A percentile compares a stretch with the other conserved stretches of the same genome.
Conservation (phyloP, 1,140 invertebrate species). For the Nomia melanderi region DNA sequence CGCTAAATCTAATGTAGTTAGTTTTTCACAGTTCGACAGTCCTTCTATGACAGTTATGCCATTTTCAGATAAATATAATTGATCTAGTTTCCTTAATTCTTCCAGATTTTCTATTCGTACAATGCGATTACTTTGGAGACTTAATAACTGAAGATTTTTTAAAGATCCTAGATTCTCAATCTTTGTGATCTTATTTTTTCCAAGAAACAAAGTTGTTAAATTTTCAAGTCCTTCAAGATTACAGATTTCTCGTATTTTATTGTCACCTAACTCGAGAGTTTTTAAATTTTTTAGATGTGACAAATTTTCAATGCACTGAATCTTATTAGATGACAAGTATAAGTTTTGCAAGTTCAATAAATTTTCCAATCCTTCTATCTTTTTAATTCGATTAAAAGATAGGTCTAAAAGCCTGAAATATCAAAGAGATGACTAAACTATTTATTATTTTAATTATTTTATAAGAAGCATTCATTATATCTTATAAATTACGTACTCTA, state of each 20-base stretch:
- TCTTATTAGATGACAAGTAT: conserved; percentile 96
- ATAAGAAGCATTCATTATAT: conserved; percentile 10
- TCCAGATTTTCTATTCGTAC: conserved; percentile 93
- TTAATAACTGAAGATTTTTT: conserved; percentile 89
- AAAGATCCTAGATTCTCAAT: conserved; percentile 93
- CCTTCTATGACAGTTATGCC: conserved; percentile 90
- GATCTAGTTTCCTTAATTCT: conserved; percentile 87
- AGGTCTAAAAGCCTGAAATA: conserved; percentile 91
- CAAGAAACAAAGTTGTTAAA: conserved; percentile 91
- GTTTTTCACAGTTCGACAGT: conserved; percentile 85
- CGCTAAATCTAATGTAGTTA: conserved; percentile 95
- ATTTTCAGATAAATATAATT: conserved; percentile 98
- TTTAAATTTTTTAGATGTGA: conserved; percentile 89
- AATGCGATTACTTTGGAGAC: conserved; percentile 95
- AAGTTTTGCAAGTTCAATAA: conserved; percentile 92
- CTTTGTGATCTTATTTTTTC: conserved; percentile 97
- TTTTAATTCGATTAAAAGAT: conserved; percentile 97
- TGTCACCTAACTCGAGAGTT: conserved; percentile 96
- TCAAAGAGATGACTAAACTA: background rate
- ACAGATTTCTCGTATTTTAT: conserved; percentile 94
- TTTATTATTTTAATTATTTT: conserved; percentile 2
- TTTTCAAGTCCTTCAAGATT: conserved; percentile 89
- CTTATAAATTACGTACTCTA: conserved; percentile 88
- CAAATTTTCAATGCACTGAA: conserved; percentile 95
- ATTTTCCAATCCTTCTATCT: conserved; percentile 92